Conservation (phyloP, 2,113 vertebrate species). For the Heterotilapia buettikoferi region DNA sequence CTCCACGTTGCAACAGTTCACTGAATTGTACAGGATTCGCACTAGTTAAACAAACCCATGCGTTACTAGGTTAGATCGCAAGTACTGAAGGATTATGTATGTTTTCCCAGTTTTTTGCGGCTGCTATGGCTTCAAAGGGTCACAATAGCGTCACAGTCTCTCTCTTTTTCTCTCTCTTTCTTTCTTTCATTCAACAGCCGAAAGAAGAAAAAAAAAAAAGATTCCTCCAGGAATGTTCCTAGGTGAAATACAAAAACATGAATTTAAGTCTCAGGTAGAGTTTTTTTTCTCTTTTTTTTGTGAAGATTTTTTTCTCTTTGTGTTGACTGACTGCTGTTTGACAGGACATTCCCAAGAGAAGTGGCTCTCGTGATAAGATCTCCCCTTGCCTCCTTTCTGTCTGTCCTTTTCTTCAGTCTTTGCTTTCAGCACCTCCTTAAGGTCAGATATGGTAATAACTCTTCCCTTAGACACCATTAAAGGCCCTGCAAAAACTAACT, state of each 20-base stretch:
- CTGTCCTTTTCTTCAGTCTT: slow-evolving; percentile 52
- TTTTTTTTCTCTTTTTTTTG: not conserved
- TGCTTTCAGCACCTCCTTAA: slow-evolving; percentile 69
- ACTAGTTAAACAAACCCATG: slow-evolving; percentile 70
- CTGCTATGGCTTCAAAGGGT: slow-evolving; percentile 66
- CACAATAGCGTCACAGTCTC: slow-evolving; percentile 45
- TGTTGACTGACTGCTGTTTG: slow-evolving; percentile 26
- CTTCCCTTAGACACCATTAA: slow-evolving; percentile 18
- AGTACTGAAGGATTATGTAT: slow-evolving; percentile 47
- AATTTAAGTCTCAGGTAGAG: slow-evolving; percentile 22
- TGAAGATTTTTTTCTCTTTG: not conserved
- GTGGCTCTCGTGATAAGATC: slow-evolving; percentile 11
- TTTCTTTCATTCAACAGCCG: slow-evolving; percentile 32
- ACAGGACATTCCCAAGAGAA: slow-evolving; percentile 29
- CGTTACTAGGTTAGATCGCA: slow-evolving; percentile 58
- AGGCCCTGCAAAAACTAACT: slow-evolving; percentile 45
- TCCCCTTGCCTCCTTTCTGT: slow-evolving; percentile 6
- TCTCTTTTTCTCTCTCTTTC: not conserved
- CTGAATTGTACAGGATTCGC: slow-evolving; percentile 62
- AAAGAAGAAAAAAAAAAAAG: not conserved
- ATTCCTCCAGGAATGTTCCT: slow-evolving; percentile 42
- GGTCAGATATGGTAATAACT: slow-evolving; percentile 50
- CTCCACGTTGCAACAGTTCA: slow-evolving; percentile 62
- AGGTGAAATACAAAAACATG: slow-evolving; percentile 13
- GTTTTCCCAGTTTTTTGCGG: slow-evolving; percentile 34